Evolutionary conservation across 2,888 invertebrate genomes (phyloP), one percentile per base, ranked within the genome.

Genomic region (Caenorhabditis wallacei): DNA sequence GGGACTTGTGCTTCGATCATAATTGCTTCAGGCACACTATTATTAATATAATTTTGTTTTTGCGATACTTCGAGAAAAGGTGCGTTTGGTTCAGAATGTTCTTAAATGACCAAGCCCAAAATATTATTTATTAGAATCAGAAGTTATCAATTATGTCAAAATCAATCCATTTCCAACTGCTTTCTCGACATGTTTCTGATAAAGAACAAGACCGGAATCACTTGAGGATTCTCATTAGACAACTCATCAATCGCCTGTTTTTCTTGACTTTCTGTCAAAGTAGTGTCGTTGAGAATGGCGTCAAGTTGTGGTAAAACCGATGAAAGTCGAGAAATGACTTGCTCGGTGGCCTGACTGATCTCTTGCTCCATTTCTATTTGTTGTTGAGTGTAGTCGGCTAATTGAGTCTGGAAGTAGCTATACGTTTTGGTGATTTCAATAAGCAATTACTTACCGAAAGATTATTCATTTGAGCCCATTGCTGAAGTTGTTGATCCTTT

Each of bases 391-490:
- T 48, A 75, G 22, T 35, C 37, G 10, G 66, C 3, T 66, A 68
- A 75, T 68, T 75, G 66, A 22, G 48, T 51, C 75, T 75, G 66
- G 20, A 75, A 69, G 1, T 37, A 30, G 30, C 3, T 5, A n/a
- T n/a, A n/a, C n/a, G n/a, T n/a, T n/a, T n/a, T n/a, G n/a, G n/a
- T n/a, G n/a, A n/a, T n/a, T n/a, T n/a, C n/a, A n/a, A n/a, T n/a
- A n/a, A n/a, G n/a, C n/a, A n/a, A n/a, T 2, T 13, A 7, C 53
- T 24, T 40, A 75, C 75, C 51, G 66, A 48, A 22, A 75, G 68
- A 48, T 75, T 75, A 40, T 75, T 75, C 2, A 57, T 54, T 63
- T 72, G 72, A 20, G 72, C 72, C 72, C 72, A 72, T 22, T 72
- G 63, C 43, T 63, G 63, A 24, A 75, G 35, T 26, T 66, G 66